Conservation (phyloP, 2,113 vertebrate species). For the Glaucomys volans region DNA sequence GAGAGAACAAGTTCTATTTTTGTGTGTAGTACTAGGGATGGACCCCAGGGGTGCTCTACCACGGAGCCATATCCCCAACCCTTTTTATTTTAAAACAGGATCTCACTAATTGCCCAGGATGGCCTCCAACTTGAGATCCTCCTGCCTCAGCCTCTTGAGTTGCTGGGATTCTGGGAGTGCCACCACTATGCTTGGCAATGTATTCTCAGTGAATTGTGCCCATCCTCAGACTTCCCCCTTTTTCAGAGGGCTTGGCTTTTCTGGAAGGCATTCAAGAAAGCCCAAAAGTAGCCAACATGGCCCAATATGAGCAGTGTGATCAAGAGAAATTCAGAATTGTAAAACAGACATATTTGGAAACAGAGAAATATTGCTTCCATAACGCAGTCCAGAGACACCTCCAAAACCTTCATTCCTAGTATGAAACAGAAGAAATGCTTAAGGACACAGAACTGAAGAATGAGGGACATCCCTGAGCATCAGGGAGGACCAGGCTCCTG, state of each 20-base stretch:
- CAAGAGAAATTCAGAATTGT: neutral
- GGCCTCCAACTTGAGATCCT: too few species aligned
- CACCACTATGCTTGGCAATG: too few species aligned
- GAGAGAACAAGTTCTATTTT: neutral
- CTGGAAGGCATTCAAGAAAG: slow-evolving; percentile 47
- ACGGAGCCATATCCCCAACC: too few species aligned
- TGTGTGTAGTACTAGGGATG: too few species aligned
- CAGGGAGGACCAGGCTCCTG: neutral
- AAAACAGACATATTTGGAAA: slow-evolving; percentile 15
- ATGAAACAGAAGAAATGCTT: neutral
- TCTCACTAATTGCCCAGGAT: too few species aligned
- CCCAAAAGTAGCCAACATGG: neutral
- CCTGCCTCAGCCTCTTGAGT: too few species aligned
- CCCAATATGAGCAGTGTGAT: neutral
- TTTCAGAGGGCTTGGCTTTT: neutral
- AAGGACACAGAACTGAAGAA: neutral
- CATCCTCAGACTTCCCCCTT: too few species aligned
- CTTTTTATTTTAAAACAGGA: too few species aligned
- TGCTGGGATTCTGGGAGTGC: too few species aligned
- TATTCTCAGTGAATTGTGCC: neutral
- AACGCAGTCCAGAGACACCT: neutral
- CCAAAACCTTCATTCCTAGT: neutral
- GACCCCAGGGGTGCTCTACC: too few species aligned
- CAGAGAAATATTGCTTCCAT: neutral
- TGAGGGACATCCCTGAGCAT: neutral